Percentiles rank a stretch among this genome's conserved stretches.
Evolutionary conservation across 2,888 invertebrate genomes (phyloP).

Genomic region (Silvanus unidentatus): DNA sequence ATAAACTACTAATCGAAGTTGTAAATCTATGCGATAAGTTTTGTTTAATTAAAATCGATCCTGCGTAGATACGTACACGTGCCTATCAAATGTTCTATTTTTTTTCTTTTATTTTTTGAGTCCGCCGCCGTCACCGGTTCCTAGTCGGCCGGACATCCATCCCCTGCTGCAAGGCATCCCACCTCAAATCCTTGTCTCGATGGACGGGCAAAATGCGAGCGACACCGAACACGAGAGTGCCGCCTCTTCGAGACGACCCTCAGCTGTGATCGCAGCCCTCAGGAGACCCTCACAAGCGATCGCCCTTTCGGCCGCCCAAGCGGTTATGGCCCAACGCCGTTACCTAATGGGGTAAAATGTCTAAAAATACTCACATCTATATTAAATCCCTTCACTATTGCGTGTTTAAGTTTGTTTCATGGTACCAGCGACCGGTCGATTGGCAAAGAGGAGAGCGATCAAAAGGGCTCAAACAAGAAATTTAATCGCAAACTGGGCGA

Average conservation of each 20-base stretch:
- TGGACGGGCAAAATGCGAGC: constrained; percentile 9
- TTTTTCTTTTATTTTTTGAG: constrained; percentile 8
- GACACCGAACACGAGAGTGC: constrained; percentile 13
- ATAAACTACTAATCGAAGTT: too few species aligned
- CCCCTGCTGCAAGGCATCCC: constrained; percentile 7
- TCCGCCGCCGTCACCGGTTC: constrained; percentile 15
- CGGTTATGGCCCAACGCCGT: constrained; percentile 39
- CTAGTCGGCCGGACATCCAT: constrained; percentile 10
- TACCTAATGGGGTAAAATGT: constrained; percentile 35
- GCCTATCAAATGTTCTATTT: background rate
- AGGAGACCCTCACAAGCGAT: constrained; percentile 57
- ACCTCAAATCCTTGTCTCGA: constrained; percentile 13
- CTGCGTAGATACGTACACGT: background rate
- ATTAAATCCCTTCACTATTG: constrained; percentile 1
- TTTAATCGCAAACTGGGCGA: constrained; percentile 45
- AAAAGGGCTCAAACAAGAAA: constrained; percentile 23
- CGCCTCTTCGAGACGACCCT: constrained; percentile 51
- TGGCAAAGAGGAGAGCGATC: constrained; percentile 32
- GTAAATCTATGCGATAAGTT: background rate
- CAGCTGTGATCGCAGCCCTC: constrained; percentile 58
- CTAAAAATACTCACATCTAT: background rate
- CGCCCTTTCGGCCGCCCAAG: constrained; percentile 52
- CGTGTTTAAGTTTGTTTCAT: constrained; percentile 26
- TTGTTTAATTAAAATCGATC: background rate
- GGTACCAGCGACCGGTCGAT: constrained; percentile 24